Evolutionary conservation across 2,113 vertebrate species (phyloP).

Genomic region (Psittacus erithacus): DNA sequence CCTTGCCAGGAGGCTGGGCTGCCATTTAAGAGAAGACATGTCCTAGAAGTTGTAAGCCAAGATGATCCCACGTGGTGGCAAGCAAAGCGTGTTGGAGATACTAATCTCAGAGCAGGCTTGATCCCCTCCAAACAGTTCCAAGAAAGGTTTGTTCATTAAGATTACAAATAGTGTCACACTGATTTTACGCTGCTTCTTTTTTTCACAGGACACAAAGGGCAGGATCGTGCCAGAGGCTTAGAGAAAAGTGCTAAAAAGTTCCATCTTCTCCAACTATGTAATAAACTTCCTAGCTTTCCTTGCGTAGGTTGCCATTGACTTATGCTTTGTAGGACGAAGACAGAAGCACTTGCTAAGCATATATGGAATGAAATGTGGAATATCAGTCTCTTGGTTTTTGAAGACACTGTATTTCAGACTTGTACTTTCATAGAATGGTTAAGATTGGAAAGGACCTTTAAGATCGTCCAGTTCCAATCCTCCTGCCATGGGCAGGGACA

Average conservation of each 20-base stretch:
- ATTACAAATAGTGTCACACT: not conserved
- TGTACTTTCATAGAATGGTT: not conserved
- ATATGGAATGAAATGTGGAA: not conserved
- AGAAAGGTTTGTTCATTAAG: conserved; percentile 84
- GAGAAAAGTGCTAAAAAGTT: not conserved
- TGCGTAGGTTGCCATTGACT: not conserved
- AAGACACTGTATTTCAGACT: not conserved
- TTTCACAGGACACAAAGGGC: not conserved
- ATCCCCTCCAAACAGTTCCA: conserved; percentile 93
- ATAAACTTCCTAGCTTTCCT: not conserved
- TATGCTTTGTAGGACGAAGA: not conserved
- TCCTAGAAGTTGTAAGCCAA: conserved; percentile 94
- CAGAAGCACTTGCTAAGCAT: not conserved
- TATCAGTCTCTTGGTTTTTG: not conserved
- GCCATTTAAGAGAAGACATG: conserved; percentile 85
- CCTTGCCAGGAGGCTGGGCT: conserved; percentile 95
- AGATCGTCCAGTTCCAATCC: not conserved
- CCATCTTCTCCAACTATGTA: not conserved
- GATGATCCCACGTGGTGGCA: conserved; percentile 96
- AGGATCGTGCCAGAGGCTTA: not conserved
- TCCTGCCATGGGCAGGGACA: not conserved
- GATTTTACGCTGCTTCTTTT: not conserved
- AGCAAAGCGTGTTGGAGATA: conserved; percentile 90
- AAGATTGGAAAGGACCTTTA: not conserved
- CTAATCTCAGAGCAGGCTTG: conserved; percentile 90